Evolutionary conservation across 2,113 vertebrate species (phyloP), one percentile per base, ranked within the genome.

Genomic region (Pithys albifrons): DNA sequence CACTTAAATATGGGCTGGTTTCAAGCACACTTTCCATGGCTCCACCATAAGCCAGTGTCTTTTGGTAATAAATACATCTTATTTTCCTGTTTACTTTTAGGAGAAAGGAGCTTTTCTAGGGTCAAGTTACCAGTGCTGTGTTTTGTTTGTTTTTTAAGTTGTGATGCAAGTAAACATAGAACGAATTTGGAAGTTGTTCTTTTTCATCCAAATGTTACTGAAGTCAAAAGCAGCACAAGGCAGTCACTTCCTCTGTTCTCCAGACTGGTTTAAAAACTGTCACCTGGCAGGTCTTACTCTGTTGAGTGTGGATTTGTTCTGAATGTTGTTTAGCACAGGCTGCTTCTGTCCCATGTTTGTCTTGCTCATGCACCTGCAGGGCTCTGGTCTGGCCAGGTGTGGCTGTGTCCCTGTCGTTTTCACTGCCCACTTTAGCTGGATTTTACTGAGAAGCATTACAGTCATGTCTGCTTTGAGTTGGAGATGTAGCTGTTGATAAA

Each of bases 21-120:
- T 91, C 54, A 76, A 65, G 28, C 9, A 20, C 0, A 0, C 4
- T 70, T 73, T 51, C 59, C 2, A 0, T 70, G 19, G 16, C 25
- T 93, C 75, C 51, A 0, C 58, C 45, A 5, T 71, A 74, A 93
- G 19, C 16, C n/a, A 10, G 58, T 33, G 29, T 51, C 66, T 77
- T 59, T 81, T 89, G 74, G 59, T 71, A 17, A 71, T 59, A 43
- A 62, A 75, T 49, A 20, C 10, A 15, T 62, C 27, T 33, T 41
- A 20, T 7, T 41, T 81, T 95, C 39, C 39, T 65, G 22, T 81
- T 80, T 48, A 37, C 7, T 85, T 78, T 33, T 12, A 57, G n/a
- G 54, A 71, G 28, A 70, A 28, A 14, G 70, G 19, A 74, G 35
- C 62, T 54, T 49, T 27, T 33, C 37, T 27, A 43, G 55, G 51